Base-by-base conservation (phyloP, 1,140 invertebrate genomes). In the Drosophila albomicans region DNA sequence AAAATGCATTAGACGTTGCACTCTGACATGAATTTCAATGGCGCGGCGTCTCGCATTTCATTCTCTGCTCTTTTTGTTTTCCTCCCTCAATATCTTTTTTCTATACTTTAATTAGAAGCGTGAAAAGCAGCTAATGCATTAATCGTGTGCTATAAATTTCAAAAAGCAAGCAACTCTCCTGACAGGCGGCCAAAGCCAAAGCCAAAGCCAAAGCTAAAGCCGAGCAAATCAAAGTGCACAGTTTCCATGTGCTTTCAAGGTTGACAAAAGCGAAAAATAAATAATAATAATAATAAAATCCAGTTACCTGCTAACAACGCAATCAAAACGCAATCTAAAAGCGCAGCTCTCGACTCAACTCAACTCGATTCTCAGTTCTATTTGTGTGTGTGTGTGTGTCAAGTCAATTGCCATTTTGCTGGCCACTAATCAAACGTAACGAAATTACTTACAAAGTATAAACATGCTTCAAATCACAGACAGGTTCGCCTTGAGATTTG, bases 401-500 rank as follows among this genome's bases (percentile, higher is more conserved):
- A 65, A 85, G 81, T 88, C 85, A 85, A 79, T 71, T 89, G 85
- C 85, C 84, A 88, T 88, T 84, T 54, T 85, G 85, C 85, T 74
- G 84, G 85, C 84, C 80, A 87, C 84, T 89, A 87, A 87, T 87
- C 85, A 87, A 89, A 89, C 77, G 85, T 72, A 88, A 84, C 85
- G 78, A 89, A 87, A 87, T 87, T 84, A 32, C 57, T 70, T 38
- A 66, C 85, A 66, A 25, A 87, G 68, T 74, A 84, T 84, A 89
- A 89, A 84, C 85, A 88, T 76, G 84, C 85, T 75, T 80, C 79
- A 84, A 89, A 82, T 81, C 77, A 25, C 20, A 84, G 89, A 91
- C 88, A 91, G 58, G 88, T 91, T 91, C 74, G 76, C 88, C 88
- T 91, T 91, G 88, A 82, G 81, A 79, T 58, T 78, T 85, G 51